These are phyloP conservation scores for Perdita meconis DNA, from an alignment of 2,888 invertebrate genomes.

Conservation along the genomic window DNA sequence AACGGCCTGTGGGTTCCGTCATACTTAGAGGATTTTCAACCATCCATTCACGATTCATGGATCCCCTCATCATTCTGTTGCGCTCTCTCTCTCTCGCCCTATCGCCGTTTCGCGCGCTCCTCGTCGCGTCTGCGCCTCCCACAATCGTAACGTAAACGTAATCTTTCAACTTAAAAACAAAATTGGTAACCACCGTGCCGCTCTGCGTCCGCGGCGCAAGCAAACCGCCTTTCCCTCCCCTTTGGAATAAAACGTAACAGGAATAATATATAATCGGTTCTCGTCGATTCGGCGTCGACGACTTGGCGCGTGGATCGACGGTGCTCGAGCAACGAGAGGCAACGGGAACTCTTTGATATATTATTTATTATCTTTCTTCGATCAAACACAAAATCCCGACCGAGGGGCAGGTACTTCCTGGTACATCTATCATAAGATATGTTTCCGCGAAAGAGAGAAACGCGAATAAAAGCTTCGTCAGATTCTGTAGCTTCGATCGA, in stretches of 20 bases:
- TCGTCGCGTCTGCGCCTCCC: slow-evolving; percentile 33
- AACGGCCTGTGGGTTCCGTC: slow-evolving; percentile 24
- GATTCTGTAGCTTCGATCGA: no score
- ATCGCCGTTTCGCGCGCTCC: slow-evolving; percentile 49
- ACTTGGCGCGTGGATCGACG: slow-evolving; percentile 15
- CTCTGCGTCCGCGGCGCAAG: slow-evolving; percentile 56
- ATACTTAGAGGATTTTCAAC: no score
- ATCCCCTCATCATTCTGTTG: slow-evolving; percentile 1
- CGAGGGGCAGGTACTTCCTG: neutral
- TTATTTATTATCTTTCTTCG: no score
- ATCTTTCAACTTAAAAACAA: slow-evolving; percentile 74
- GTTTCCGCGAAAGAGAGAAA: no score
- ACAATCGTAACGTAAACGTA: slow-evolving; percentile 75
- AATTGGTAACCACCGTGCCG: slow-evolving; percentile 75
- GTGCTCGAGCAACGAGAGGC: slow-evolving; percentile 9
- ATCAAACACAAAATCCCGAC: neutral
- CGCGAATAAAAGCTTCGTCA: no score
- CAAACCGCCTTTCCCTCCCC: slow-evolving; percentile 52
- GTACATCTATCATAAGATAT: neutral
- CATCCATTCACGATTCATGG: slow-evolving; percentile 32
- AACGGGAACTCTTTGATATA: slow-evolving; percentile 6
- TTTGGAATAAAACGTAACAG: slow-evolving; percentile 24
- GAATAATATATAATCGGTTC: slow-evolving; percentile 6
- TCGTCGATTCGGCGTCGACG: slow-evolving; percentile 13
- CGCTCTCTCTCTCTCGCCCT: slow-evolving; percentile 17